Conservation (phyloP, 2,888 invertebrate species). For the Lepidonotus clava region DNA sequence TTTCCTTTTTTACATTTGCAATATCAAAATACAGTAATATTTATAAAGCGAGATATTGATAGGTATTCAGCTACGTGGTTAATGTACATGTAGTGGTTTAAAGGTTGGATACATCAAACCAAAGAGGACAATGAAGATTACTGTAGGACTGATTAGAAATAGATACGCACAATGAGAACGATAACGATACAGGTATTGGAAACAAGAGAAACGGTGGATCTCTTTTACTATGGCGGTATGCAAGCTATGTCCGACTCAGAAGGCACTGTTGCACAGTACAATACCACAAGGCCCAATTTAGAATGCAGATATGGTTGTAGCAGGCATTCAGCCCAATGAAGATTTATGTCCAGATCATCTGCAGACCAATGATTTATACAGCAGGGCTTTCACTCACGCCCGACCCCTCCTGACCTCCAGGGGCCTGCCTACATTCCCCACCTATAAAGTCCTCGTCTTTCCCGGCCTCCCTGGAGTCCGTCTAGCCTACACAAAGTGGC, state of each 20-base stretch:
- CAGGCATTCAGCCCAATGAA: neutral
- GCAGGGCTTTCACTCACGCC: neutral
- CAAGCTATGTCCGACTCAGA: neutral
- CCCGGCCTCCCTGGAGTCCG: neutral
- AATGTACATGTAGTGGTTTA: too few relatives aligned
- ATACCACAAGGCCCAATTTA: neutral
- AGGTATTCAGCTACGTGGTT: too few relatives aligned
- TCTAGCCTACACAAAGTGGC: constrained; percentile 17
- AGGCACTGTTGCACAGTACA: neutral
- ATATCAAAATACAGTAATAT: too few relatives aligned
- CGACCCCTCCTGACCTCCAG: constrained; percentile 6
- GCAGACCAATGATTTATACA: neutral
- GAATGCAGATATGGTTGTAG: constrained; percentile 1
- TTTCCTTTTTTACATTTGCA: too few relatives aligned
- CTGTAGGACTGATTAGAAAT: too few relatives aligned
- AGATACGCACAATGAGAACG: too few relatives aligned
- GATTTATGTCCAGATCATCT: neutral
- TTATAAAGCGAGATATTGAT: too few relatives aligned
- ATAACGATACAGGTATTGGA: too few relatives aligned
- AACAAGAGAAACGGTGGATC: too few relatives aligned
- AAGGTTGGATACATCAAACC: too few relatives aligned
- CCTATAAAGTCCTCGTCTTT: neutral
- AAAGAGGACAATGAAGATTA: too few relatives aligned
- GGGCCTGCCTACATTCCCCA: neutral
- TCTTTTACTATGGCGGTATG: neutral